Base-by-base conservation (phyloP, 2,113 vertebrate species). In the Thamnaconus septentrionalis region DNA sequence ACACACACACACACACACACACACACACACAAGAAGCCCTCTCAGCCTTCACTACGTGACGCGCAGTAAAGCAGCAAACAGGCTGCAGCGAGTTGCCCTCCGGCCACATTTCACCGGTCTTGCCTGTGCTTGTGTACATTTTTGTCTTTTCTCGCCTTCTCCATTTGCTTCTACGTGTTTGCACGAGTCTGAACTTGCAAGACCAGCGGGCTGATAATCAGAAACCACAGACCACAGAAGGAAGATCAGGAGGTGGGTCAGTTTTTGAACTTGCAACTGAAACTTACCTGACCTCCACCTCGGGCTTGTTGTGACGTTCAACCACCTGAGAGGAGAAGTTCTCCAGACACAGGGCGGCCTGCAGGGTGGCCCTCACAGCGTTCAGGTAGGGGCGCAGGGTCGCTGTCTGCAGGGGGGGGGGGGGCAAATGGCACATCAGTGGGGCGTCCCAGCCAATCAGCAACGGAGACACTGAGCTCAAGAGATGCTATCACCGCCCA, bases 241-340 rank as follows among this genome's bases (percentile, higher is more conserved):
- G n/a, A 43, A 54, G 54, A 10, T 56, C 0, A 12, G 50, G 5
- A 47, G n/a, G 40, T 8, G 41, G 48, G 5, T 46, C 48, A 8
- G 5, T 46, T n/a, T 50, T 8, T 50, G 48, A n/a, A 5, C n/a
- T n/a, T 31, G 8, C 7, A 18, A 8, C 48, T n/a, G 8, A 4
- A 40, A 84, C 92, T 63, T 93, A 98, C 97, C 97, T 95, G 87
- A 98, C 97, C 86, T 99, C 97, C 83, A 99, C 97, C 84, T 99
- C 97, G 0, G 97, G 97, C 70, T 98, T 99, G 91, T 99, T 99
- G 89, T 99, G 97, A 52, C 97, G 91, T 81, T 99, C 97, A 83
- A 99, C 97, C 61, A 99, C 97, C 83, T 99, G 97, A 70, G 96
- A 98, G 64, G 97, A 99, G 91, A 99, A 99, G 85, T 98, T 98